Percentiles rank a stretch among this genome's conserved stretches.
phyloP scores from a whole-genome alignment of 2,888 invertebrate genomes.

The Allacma fusca region DNA sequence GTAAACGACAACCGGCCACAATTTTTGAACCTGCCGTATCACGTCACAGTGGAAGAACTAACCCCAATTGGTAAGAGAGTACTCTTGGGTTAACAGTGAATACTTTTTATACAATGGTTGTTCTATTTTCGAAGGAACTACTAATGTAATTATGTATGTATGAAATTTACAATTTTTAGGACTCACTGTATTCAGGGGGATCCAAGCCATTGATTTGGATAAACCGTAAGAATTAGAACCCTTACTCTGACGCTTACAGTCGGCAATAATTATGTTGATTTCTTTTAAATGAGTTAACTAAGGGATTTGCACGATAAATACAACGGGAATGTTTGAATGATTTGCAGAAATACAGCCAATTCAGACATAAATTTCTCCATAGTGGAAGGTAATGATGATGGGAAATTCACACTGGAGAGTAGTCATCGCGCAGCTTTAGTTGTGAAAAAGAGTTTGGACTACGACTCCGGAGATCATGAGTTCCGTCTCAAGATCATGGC shows the following conservation, averaged over 20 bases:
- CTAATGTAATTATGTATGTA: too few species aligned
- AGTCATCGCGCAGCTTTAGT: constrained; percentile 77
- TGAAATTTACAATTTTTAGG: constrained; percentile 66
- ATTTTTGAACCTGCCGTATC: constrained; percentile 81
- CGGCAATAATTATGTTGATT: too few species aligned
- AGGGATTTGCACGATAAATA: too few species aligned
- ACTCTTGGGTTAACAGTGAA: too few species aligned
- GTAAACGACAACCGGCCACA: constrained; percentile 66
- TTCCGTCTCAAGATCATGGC: constrained; percentile 79
- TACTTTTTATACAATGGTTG: too few species aligned
- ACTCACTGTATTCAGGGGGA: constrained; percentile 80
- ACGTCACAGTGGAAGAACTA: constrained; percentile 80
- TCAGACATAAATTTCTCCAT: constrained; percentile 85
- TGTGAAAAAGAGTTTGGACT: constrained; percentile 78
- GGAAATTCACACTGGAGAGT: constrained; percentile 80
- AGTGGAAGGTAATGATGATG: constrained; percentile 74
- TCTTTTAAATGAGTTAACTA: too few species aligned
- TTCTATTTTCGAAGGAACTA: too few species aligned
- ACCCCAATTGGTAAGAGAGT: constrained; percentile 75
- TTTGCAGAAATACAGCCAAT: constrained; percentile 76
- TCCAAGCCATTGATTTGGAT: constrained; percentile 81
- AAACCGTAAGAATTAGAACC: constrained; percentile 69
- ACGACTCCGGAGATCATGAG: constrained; percentile 79
- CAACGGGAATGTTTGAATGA: neutral
- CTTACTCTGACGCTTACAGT: too few species aligned